Conservation (phyloP, 2,113 vertebrate species). For the Calyptomena viridis region DNA sequence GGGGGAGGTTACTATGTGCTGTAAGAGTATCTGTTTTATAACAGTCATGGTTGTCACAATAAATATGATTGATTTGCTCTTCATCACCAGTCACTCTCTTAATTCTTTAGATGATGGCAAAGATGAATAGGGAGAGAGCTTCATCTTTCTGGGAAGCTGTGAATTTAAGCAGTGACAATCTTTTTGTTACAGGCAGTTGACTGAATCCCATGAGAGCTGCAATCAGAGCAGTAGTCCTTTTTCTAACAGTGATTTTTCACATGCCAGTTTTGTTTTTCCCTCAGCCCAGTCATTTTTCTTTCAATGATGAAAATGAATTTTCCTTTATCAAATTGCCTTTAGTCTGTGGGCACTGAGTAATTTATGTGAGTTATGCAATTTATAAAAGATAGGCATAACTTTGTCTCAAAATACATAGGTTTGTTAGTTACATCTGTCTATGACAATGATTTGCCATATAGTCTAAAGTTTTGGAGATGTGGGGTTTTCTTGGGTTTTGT, state of each 20-base stretch:
- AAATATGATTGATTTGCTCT: constrained; percentile 65
- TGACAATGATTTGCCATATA: background rate
- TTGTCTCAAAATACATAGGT: background rate
- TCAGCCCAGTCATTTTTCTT: background rate
- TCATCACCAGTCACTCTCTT: constrained; percentile 48
- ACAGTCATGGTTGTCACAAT: constrained; percentile 57
- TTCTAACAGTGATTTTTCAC: background rate
- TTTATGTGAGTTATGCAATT: background rate
- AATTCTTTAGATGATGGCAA: constrained; percentile 47
- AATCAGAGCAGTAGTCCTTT: constrained; percentile 12
- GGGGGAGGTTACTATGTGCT: background rate
- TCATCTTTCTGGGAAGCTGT: constrained; percentile 22
- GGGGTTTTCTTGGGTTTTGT: background rate
- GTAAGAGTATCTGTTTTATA: constrained; percentile 57
- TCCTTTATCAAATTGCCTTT: background rate
- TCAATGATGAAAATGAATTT: background rate
- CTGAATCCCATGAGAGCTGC: constrained; percentile 3
- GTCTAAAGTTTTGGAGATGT: background rate
- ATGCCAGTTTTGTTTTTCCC: background rate
- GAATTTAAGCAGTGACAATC: constrained; percentile 37
- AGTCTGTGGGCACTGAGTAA: background rate
- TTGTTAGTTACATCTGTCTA: background rate
- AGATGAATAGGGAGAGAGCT: constrained; percentile 46
- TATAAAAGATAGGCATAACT: background rate
- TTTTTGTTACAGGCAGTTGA: background rate